These are phyloP conservation scores for Cistogaster globosa DNA, from an alignment of 2,888 invertebrate species.

Conservation along the genomic window DNA sequence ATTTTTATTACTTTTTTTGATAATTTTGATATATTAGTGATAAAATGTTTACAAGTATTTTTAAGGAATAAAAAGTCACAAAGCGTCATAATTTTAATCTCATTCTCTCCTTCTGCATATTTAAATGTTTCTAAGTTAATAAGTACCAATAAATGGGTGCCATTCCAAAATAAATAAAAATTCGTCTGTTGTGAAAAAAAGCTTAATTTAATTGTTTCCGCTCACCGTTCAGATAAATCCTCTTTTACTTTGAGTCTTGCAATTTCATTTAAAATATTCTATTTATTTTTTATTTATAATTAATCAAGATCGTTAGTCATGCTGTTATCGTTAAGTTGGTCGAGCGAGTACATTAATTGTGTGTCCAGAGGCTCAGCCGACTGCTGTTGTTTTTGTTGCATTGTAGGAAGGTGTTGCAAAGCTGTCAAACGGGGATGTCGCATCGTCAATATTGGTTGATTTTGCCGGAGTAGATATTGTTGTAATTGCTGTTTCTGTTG, in stretches of 20 bases:
- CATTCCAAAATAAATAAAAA: too few species aligned
- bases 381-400: constrained; percentile 51
- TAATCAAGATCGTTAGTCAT: constrained; percentile 65
- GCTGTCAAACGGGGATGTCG: constrained; percentile 68
- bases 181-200: too few species aligned
- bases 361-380: constrained; percentile 71
- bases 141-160: too few species aligned
- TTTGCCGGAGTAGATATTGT: constrained; percentile 16
- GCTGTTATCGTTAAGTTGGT: constrained; percentile 54
- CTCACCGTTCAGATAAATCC: too few species aligned
- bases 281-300: constrained; percentile 42
- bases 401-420: constrained; percentile 60
- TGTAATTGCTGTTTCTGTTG: constrained; percentile 60
- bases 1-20: too few species aligned
- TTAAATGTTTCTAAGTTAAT: too few species aligned
- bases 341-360: constrained; percentile 76
- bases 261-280: neutral
- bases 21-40: too few species aligned
- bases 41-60: too few species aligned
- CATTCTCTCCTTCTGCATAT: too few species aligned
- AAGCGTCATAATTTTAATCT: too few species aligned
- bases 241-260: neutral
- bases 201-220: too few species aligned
- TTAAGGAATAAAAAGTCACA: too few species aligned
- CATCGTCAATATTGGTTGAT: constrained; percentile 64